Conservation (phyloP, 2,888 invertebrate genomes). For the Noctuana brunneofusca region DNA sequence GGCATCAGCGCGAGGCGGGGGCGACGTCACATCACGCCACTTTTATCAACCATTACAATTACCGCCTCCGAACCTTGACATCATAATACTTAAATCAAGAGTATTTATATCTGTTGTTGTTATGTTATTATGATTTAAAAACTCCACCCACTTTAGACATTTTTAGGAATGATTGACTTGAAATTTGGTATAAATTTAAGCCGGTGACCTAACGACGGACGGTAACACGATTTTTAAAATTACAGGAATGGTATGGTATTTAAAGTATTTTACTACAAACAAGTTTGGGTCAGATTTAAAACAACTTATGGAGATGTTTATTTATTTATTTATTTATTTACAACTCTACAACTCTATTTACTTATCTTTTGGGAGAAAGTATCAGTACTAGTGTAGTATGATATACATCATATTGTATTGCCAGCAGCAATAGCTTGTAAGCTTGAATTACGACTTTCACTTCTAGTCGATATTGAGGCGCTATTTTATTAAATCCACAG, state of each 20-base stretch:
- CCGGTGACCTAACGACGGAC: no score
- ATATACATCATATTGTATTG: background rate
- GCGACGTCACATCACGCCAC: slow-evolving; percentile 73
- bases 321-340: no score
- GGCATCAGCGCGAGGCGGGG: slow-evolving; percentile 31
- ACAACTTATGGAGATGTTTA: no score
- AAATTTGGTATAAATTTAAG: background rate
- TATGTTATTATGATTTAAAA: background rate
- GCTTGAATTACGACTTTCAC: slow-evolving; percentile 32
- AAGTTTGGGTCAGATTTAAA: no score
- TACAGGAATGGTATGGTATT: no score
- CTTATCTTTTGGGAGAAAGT: slow-evolving; percentile 18
- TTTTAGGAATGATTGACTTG: background rate
- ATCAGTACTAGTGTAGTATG: background rate
- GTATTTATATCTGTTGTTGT: background rate
- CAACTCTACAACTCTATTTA: background rate
- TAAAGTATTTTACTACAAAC: no score
- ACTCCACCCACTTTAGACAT: slow-evolving; percentile 6
- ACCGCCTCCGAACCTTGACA: slow-evolving; percentile 65
- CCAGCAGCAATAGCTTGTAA: background rate
- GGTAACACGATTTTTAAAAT: background rate
- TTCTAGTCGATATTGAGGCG: slow-evolving; percentile 22
- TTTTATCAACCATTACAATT: slow-evolving; percentile 54
- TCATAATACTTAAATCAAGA: slow-evolving; percentile 35
- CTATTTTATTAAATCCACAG: background rate